Evolutionary conservation across 2,797 vertebrate genomes (phyloP).

Genomic region (Gorsachius magnificus): DNA sequence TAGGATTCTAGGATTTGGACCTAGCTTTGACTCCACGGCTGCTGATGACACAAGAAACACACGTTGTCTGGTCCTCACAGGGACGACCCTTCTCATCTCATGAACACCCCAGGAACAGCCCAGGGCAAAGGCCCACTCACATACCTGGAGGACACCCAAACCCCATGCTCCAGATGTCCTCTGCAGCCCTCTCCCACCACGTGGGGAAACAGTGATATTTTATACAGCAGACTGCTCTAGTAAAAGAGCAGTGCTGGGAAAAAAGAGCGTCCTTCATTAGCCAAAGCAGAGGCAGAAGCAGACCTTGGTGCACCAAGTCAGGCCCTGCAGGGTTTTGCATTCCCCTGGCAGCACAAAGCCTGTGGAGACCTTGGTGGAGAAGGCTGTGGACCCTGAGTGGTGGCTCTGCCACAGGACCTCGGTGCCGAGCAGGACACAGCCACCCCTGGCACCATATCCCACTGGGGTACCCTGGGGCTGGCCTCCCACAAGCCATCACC

Average conservation of each 20-base stretch:
- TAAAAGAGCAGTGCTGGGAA: background rate
- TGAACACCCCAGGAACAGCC: background rate
- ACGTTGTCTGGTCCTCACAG: no score
- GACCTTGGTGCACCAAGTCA: background rate
- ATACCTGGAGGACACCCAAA: background rate
- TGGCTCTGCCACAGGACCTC: background rate
- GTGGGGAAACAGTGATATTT: background rate
- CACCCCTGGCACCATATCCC: background rate
- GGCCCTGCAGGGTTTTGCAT: background rate
- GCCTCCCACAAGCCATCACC: background rate
- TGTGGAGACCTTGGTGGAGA: background rate
- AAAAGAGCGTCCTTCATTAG: background rate
- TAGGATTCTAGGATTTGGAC: no score
- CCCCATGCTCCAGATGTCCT: background rate
- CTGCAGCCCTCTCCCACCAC: background rate
- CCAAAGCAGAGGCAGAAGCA: background rate
- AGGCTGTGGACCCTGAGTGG: rapidly evolving
- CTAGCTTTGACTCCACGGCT: no score
- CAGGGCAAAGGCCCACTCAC: background rate
- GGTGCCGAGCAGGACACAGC: background rate
- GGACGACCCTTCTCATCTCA: background rate
- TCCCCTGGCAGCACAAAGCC: background rate
- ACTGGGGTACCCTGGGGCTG: background rate
- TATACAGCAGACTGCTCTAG: background rate
- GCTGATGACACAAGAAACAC: no score